Base-by-base conservation (phyloP, 1,140 invertebrate species). In the Anthonomus grandis region DNA sequence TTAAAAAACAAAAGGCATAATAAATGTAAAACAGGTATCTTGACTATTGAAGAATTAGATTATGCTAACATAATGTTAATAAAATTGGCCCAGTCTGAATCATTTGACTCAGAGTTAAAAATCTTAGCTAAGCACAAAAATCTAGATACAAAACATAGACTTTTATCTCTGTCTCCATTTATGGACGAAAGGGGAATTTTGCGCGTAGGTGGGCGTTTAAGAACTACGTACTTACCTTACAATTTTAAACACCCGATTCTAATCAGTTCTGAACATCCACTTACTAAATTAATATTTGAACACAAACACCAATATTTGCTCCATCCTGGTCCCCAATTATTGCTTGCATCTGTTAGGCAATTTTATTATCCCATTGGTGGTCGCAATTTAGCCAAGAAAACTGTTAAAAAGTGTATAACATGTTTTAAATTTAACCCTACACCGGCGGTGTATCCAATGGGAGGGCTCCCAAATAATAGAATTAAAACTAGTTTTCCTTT, bases 231-330 rank as follows among this genome's bases (percentile, higher is more conserved):
- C 10, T 48, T 75, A 1, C 27, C 51, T 5, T 62, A 65, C 41
- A 59, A 68, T 60, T 67, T 24, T 74, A 72, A 53, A 13, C 73
- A 77, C 63, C 76, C 74, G 0, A 70, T 76, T 5, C 36, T 78
- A 6, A 41, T 74, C 2, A 9, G 10, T 12, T 9, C 6, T 42
- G 31, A 41, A 18, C 24, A 44, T 53, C 19, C 10, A 4, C 27
- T 53, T 18, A 19, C 38, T 12, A 27, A 44, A 15, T 18, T 53
- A 24, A 27, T 53, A 17, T 24, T 27, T 27, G 15, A 4, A n/a
- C n/a, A 10, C 4, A 41, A 53, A 37, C 51, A 53, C 31, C 10
- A 24, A 1, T 6, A 12, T 4, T n/a, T 53, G 1, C 0, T 37
- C n/a, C 44, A 56, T 49, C 25, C 44, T 5, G 53, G 53, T 4